Conservation (phyloP, 2,888 invertebrate genomes). For the Phasia obesa region DNA sequence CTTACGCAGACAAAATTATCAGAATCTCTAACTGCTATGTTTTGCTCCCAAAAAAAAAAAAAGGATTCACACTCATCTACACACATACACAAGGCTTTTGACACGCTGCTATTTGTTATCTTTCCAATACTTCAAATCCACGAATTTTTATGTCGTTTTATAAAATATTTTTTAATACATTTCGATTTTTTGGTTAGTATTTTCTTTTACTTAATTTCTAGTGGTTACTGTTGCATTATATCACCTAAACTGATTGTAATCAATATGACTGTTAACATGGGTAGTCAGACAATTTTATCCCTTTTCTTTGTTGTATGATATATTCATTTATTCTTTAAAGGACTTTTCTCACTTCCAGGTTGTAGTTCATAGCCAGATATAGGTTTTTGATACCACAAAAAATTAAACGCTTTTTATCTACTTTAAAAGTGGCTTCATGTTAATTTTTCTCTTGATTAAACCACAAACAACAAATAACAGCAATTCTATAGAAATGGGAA, state of each 20-base stretch:
- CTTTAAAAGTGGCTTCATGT: too few relatives aligned
- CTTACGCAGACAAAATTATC: conserved; percentile 11
- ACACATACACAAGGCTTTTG: background rate
- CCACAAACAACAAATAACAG: too few relatives aligned
- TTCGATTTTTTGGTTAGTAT: background rate
- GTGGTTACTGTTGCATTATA: conserved; percentile 12
- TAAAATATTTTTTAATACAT: background rate
- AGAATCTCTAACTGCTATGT: conserved; percentile 31
- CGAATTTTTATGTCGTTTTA: too few relatives aligned
- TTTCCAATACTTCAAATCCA: background rate
- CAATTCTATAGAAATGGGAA: too few relatives aligned
- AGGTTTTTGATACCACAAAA: too few relatives aligned
- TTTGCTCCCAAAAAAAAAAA: background rate
- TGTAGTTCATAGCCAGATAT: too few relatives aligned
- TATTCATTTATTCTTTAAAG: too few relatives aligned
- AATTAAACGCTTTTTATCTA: too few relatives aligned
- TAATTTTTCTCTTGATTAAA: too few relatives aligned
- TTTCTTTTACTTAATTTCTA: background rate
- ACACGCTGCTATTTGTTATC: background rate
- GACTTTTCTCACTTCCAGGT: too few relatives aligned
- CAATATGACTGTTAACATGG: conserved; percentile 69
- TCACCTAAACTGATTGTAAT: conserved; percentile 60
- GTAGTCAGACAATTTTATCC: conserved; percentile 49
- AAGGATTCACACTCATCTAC: background rate
- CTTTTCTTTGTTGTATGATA: background rate